A percentile compares a stretch with the other conserved stretches of the same genome.
These are phyloP conservation scores for Porites divaricata DNA, from an alignment of 92 coral and sea anemone species.

Conservation along the genomic window DNA sequence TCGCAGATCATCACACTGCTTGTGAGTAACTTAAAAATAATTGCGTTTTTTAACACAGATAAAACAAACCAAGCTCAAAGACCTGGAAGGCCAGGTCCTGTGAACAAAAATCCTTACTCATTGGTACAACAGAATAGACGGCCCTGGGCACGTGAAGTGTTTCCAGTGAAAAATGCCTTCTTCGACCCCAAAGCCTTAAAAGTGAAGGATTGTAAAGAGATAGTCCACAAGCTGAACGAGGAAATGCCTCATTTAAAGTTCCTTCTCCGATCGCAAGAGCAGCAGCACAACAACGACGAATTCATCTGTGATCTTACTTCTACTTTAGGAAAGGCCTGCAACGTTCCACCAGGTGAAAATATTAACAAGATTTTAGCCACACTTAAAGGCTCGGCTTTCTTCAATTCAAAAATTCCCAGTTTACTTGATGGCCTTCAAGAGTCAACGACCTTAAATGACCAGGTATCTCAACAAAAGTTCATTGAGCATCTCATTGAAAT, in stretches of 20 bases:
- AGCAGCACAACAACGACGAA: slow-evolving; percentile 30
- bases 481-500: slow-evolving; percentile 33
- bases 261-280: slow-evolving; percentile 23
- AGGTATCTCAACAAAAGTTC: slow-evolving; percentile 13
- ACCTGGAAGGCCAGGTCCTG: background rate
- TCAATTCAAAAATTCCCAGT: slow-evolving; percentile 10
- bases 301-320: slow-evolving; percentile 42
- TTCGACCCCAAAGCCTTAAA: background rate
- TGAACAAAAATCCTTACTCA: background rate
- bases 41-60: slow-evolving; percentile 1
- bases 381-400: slow-evolving; percentile 37
- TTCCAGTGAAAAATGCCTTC: background rate
- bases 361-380: slow-evolving; percentile 32
- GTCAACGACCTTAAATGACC: background rate
- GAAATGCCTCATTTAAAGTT: background rate
- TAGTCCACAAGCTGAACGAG: slow-evolving; percentile 6
- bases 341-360: slow-evolving; percentile 34
- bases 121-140: background rate
- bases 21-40: background rate
- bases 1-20: background rate
- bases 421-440: slow-evolving; percentile 33
- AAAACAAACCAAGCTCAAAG: slow-evolving; percentile 4
- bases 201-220: background rate
- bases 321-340: slow-evolving; percentile 41
- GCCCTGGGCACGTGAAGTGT: background rate